A percentile compares a stretch with the other conserved stretches of the same genome.
phyloP scores from a whole-genome alignment of 2,797 vertebrate species.

The Pangasius sanitwongsei region DNA sequence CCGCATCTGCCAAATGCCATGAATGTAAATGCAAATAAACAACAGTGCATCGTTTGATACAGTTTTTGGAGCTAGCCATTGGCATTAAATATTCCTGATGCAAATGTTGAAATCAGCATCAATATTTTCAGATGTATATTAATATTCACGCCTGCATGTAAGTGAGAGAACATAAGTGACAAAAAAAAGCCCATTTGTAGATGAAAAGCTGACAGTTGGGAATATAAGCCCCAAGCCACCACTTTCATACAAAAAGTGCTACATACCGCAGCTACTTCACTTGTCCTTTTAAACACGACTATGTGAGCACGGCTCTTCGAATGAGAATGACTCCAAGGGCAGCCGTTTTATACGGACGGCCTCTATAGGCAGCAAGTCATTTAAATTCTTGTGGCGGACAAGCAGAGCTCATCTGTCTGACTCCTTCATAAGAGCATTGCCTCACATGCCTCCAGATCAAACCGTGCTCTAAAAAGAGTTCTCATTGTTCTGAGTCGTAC shows the following conservation, averaged over 20 bases:
- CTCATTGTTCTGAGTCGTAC: constrained; percentile 30
- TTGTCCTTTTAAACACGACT: constrained; percentile 40
- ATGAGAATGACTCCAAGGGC: constrained; percentile 45
- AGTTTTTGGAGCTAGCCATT: neutral
- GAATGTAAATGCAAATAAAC: neutral
- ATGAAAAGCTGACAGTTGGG: constrained; percentile 46
- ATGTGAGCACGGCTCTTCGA: constrained; percentile 44
- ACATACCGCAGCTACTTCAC: constrained; percentile 40
- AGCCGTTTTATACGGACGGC: constrained; percentile 24
- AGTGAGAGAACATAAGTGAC: constrained; percentile 25
- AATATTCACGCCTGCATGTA: constrained; percentile 32
- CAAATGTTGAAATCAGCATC: neutral
- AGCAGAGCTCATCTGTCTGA: constrained; percentile 44
- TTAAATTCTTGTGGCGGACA: constrained; percentile 63
- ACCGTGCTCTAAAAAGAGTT: constrained; percentile 46
- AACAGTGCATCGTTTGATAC: neutral
- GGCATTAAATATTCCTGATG: neutral
- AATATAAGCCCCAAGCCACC: constrained; percentile 37
- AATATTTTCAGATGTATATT: constrained; percentile 10
- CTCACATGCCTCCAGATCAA: constrained; percentile 51
- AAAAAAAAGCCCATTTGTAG: constrained; percentile 35
- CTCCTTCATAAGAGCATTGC: constrained; percentile 42
- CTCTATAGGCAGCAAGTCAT: constrained; percentile 50
- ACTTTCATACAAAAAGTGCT: constrained; percentile 50
- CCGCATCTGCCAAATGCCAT: neutral